These are phyloP conservation scores for Gallinago stenura DNA, from an alignment of 2,797 vertebrate genomes.

Conservation along the genomic window DNA sequence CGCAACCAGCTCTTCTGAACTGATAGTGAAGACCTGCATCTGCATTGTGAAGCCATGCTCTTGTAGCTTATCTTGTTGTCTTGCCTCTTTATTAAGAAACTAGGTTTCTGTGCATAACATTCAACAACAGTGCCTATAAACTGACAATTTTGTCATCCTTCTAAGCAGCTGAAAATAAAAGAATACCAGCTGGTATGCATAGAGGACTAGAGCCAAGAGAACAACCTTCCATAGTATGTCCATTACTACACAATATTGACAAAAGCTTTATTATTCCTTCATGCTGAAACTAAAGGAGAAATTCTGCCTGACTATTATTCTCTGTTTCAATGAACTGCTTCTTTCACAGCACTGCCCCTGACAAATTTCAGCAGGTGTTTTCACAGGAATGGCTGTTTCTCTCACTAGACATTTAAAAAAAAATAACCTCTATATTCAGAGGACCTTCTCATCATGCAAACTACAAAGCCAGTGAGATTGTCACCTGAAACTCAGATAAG, in stretches of 20 bases:
- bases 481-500: constrained; percentile 83
- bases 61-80: background rate
- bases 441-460: constrained; percentile 72
- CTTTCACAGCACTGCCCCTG: constrained; percentile 78
- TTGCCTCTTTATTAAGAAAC: background rate
- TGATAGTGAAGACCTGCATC: background rate
- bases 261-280: constrained; percentile 50
- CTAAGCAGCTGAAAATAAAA: background rate
- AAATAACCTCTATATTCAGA: constrained; percentile 67
- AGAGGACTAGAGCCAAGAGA: background rate
- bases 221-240: background rate
- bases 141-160: rapidly evolving
- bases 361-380: constrained; percentile 67
- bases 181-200: background rate
- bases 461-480: constrained; percentile 80
- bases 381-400: constrained; percentile 61
- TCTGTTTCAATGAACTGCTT: constrained; percentile 77
- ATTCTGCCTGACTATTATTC: constrained; percentile 74
- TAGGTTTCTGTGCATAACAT: background rate
- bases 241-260: background rate
- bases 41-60: background rate
- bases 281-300: constrained; percentile 46
- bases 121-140: background rate
- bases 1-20: background rate
- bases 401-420: constrained; percentile 74